Percentiles rank a stretch among this genome's conserved stretches.
Evolutionary conservation across 2,113 vertebrate species (phyloP).

Genomic region (Oophaga pumilio): DNA sequence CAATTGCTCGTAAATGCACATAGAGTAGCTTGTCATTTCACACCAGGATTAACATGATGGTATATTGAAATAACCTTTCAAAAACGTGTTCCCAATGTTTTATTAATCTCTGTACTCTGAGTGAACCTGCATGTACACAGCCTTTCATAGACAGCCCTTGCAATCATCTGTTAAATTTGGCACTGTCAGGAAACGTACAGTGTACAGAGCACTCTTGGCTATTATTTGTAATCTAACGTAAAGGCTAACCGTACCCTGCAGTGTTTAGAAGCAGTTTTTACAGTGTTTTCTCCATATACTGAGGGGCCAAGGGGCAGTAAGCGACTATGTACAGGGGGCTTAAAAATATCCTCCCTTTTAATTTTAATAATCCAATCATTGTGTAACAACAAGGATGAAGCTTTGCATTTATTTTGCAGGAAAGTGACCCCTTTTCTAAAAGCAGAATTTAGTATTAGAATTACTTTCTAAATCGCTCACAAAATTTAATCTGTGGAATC

Average conservation of each 20-base stretch:
- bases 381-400: neutral
- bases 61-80: conserved; percentile 49
- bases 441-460: too few relatives aligned
- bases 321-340: neutral
- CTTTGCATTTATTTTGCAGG: neutral
- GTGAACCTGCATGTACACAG: conserved; percentile 42
- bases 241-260: neutral
- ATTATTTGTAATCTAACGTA: neutral
- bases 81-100: conserved; percentile 50
- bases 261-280: neutral
- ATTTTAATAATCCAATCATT: neutral
- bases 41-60: conserved; percentile 39
- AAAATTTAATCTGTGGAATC: too few relatives aligned
- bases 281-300: neutral
- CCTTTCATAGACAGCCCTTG: conserved; percentile 18
- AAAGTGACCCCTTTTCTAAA: neutral
- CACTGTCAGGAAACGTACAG: neutral
- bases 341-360: neutral
- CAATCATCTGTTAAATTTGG: conserved; percentile 35
- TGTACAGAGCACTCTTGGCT: neutral
- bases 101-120: conserved; percentile 51
- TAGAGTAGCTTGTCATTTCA: conserved; percentile 4
- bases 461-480: too few relatives aligned
- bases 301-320: neutral
- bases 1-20: conserved; percentile 13